These are phyloP conservation scores for Saturnia japonica DNA, from an alignment of 2,888 invertebrate species.

Conservation along the genomic window DNA sequence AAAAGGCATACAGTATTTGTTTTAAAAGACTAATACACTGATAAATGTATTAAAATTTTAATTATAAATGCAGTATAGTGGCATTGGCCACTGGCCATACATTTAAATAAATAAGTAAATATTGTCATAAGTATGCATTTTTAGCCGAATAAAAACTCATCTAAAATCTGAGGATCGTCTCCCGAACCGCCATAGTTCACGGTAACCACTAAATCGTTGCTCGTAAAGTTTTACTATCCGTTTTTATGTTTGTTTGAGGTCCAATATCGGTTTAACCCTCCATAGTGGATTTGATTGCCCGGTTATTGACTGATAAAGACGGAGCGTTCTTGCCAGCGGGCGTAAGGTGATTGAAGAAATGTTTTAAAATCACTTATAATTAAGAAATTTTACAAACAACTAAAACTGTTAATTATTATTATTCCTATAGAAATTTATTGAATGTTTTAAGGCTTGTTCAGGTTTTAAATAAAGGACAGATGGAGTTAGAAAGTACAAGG, in stretches of 20 bases:
- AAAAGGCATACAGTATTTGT: no score
- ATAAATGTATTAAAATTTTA: no score
- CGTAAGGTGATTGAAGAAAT: neutral
- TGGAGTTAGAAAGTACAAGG: no score
- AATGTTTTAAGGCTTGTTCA: no score
- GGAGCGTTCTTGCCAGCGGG: slow-evolving; percentile 33
- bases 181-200: slow-evolving; percentile 60
- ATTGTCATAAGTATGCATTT: neutral
- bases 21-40: no score
- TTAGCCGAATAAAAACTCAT: neutral
- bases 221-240: slow-evolving; percentile 75
- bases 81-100: no score
- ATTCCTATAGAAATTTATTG: no score
- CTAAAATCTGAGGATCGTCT: slow-evolving; percentile 19
- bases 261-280: slow-evolving; percentile 69
- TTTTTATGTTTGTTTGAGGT: slow-evolving; percentile 78
- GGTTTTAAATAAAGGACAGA: no score
- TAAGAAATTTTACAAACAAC: no score
- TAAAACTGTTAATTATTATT: no score
- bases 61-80: no score
- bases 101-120: neutral
- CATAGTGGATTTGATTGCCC: slow-evolving; percentile 63
- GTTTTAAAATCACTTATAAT: neutral
- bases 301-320: slow-evolving; percentile 44
- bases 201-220: slow-evolving; percentile 53